Evolutionary conservation across 2,888 invertebrate species (phyloP), one percentile per base, ranked within the genome.

Genomic region (Anodontia alba): DNA sequence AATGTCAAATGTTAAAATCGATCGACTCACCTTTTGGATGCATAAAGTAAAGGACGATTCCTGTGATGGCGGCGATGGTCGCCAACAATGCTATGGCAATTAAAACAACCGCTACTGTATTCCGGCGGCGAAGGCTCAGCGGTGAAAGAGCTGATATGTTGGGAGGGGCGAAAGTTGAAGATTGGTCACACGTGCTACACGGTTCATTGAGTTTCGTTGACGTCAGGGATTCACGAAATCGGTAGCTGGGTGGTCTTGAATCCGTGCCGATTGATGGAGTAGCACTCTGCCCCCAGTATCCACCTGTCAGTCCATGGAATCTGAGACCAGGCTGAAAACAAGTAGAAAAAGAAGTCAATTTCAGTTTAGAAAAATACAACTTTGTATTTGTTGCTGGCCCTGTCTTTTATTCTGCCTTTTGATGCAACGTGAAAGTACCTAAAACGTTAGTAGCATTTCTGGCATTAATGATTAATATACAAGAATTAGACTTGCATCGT

Each of bases 41-140:
- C 12, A 83, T 78, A 62, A 86, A 84, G 54, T 85, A 88, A 2
- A 89, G 70, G 0, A 84, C 73, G 1, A 86, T 80, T 23, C 89
- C 89, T 1, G 86, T 75, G 15, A 83, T 80, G 1, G 88, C 81
- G 5, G 87, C 88, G 1, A 86, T 78, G 2, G 86, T 81, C 0
- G 89, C 89, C n/a, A 89, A 31, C 7, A 89, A 72, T 26, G 78
- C 89, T 12, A 88, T 76, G 17, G 86, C 84, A 23, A 88, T 84
- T 3, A 89, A 31, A 15, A 89, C 79, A 15, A 89, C 81, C 0
- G 86, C 82, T n/a, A 88, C 62, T 0, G 87, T 86, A 54, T 88
- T 88, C 31, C 88, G 43, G 29, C 84, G 79, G 12, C 85, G 76
- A 8, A 87, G 69, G 1, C 79, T 82, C 12, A 84, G 69, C 0